Conservation (phyloP, 1,140 invertebrate species). For the Pollicipes pollicipes region DNA sequence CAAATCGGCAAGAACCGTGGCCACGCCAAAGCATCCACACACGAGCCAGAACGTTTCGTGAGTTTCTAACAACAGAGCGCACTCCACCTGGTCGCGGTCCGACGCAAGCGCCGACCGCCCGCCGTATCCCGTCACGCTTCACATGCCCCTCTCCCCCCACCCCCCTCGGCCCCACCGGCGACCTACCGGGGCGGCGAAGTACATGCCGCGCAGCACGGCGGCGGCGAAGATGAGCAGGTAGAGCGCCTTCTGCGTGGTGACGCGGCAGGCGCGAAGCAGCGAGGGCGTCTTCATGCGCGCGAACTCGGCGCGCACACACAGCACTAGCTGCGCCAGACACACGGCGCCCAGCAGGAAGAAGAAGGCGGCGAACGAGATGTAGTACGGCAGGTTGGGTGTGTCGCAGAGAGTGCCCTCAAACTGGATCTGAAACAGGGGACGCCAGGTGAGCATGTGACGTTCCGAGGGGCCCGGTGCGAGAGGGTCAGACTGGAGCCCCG, state of each 20-base stretch:
- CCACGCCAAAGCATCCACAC: too few species aligned
- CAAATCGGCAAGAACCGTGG: too few species aligned
- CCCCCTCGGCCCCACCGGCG: too few species aligned
- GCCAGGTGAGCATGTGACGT: conserved; percentile 1
- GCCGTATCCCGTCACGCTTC: too few species aligned
- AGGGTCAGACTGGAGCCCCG: background rate
- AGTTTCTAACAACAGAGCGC: too few species aligned
- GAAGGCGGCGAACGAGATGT: conserved; percentile 51
- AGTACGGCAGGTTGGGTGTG: conserved; percentile 42
- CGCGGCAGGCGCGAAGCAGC: conserved; percentile 54
- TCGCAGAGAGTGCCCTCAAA: conserved; percentile 44
- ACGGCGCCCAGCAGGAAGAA: conserved; percentile 70
- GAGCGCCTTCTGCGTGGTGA: conserved; percentile 79
- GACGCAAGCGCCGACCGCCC: too few species aligned
- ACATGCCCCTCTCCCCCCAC: too few species aligned
- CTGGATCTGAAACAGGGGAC: conserved; percentile 41
- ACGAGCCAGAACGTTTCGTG: too few species aligned
- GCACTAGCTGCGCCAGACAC: conserved; percentile 66
- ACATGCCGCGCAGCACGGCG: conserved; percentile 62
- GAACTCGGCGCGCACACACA: conserved; percentile 65
- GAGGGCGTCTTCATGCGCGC: conserved; percentile 60
- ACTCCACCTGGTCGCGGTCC: too few species aligned
- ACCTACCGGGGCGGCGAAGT: conserved; percentile 73
- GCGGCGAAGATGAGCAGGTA: conserved; percentile 78
- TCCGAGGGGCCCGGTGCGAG: background rate